Conservation (phyloP, 2,888 invertebrate genomes). For the Oscheius sp. region DNA sequence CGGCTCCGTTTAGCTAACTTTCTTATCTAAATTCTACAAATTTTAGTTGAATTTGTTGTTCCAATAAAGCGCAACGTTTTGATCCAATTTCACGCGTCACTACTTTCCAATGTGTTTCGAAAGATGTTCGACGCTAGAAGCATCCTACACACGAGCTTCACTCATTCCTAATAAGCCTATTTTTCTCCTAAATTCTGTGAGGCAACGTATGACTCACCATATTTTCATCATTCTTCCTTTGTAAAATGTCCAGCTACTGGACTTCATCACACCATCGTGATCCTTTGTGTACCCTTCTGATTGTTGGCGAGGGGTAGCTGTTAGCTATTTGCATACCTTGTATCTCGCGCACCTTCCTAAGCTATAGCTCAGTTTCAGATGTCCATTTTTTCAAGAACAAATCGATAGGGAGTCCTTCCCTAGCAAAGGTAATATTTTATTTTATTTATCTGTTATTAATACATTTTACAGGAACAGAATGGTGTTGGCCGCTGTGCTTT, state of each 20-base stretch:
- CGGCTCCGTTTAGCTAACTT: conserved; percentile 16
- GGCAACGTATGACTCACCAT: no score
- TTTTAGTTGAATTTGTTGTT: no score
- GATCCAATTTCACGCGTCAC: not conserved
- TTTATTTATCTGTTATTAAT: not conserved
- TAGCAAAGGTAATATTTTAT: not conserved
- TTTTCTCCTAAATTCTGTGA: no score
- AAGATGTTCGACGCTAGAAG: no score
- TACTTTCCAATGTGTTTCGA: not conserved
- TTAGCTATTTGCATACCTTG: conserved; percentile 19
- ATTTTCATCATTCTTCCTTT: no score
- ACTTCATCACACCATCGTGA: conserved; percentile 25
- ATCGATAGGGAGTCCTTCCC: conserved; percentile 13
- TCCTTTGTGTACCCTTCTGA: conserved; percentile 24
- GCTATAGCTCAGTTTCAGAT: not conserved
- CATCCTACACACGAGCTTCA: no score
- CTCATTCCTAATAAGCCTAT: no score
- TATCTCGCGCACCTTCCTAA: conserved; percentile 3
- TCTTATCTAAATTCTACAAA: not conserved
- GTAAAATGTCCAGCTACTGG: no score
- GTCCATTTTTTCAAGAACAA: not conserved
- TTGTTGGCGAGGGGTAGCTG: conserved; percentile 14
- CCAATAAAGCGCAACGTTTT: no score
- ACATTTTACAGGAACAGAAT: conserved; percentile 38
- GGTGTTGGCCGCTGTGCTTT: conserved; percentile 65